phyloP scores from a whole-genome alignment of 1,140 invertebrate species.

The Bombus affinis region DNA sequence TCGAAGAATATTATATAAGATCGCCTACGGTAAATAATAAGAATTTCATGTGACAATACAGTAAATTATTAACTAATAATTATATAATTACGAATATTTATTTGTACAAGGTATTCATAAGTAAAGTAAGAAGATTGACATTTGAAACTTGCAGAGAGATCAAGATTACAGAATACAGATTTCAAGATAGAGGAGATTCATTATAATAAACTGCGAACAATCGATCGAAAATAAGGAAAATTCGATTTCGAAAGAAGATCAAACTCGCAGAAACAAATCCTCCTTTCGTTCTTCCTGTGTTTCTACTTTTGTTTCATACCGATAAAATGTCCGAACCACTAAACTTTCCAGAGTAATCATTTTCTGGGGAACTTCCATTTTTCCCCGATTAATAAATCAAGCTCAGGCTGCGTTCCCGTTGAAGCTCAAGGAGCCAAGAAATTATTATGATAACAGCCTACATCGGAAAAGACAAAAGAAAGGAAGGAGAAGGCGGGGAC shows the following conservation, averaged over 20 bases:
- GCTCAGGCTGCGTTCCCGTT: background rate
- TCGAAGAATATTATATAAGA: no score
- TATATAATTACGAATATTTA: no score
- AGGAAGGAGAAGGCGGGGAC: background rate
- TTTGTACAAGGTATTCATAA: no score
- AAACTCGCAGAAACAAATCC: background rate
- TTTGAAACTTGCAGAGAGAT: no score
- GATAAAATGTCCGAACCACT: background rate
- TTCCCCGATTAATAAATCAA: constrained; percentile 29
- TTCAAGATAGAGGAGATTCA: no score
- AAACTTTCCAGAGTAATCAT: background rate
- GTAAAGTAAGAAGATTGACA: no score
- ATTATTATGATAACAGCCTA: constrained; percentile 38
- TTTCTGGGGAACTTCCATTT: constrained; percentile 8
- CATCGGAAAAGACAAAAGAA: constrained; percentile 6
- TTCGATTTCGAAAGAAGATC: background rate
- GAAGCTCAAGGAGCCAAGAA: background rate
- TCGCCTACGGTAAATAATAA: no score
- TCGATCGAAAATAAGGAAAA: background rate
- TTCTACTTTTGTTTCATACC: background rate
- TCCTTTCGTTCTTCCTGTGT: background rate
- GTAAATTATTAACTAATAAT: no score
- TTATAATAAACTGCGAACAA: no score
- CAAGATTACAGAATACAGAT: no score
- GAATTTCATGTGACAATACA: no score